A percentile compares a stretch with the other conserved stretches of the same genome.
These are phyloP conservation scores for Anastrepha ludens DNA, from an alignment of 1,140 invertebrate species.

Conservation along the genomic window DNA sequence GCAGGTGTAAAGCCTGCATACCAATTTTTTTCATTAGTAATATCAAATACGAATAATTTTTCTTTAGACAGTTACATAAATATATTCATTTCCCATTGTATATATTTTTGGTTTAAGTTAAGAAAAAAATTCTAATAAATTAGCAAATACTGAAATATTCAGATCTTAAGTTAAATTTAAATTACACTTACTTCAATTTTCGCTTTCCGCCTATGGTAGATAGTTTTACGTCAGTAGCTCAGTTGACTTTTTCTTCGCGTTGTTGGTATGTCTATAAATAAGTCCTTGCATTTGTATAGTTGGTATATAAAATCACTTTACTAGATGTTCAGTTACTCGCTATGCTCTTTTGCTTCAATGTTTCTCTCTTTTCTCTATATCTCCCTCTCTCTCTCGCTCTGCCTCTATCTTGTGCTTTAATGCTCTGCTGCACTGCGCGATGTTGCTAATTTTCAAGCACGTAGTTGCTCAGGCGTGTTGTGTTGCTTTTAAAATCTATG, in stretches of 20 bases:
- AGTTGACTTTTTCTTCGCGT: background rate
- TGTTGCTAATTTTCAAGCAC: conserved; percentile 29
- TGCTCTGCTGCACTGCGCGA: background rate
- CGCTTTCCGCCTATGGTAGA: background rate
- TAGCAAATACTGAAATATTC: too few relatives aligned
- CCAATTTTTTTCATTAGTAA: too few relatives aligned
- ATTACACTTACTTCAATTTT: background rate
- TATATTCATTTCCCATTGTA: too few relatives aligned
- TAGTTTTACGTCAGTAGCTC: background rate
- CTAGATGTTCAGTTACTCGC: background rate
- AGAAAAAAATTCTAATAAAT: background rate
- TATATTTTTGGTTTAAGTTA: too few relatives aligned
- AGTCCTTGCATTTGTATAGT: conserved; percentile 31
- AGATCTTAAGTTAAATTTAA: background rate
- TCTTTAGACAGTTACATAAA: too few relatives aligned
- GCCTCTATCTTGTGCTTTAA: background rate
- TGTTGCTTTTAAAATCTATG: background rate
- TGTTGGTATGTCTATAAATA: conserved; percentile 27
- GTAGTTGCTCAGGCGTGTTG: too few relatives aligned
- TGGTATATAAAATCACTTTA: conserved; percentile 50
- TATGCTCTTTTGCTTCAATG: background rate
- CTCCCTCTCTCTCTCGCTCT: background rate
- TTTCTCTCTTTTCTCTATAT: too few relatives aligned
- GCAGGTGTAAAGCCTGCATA: too few relatives aligned
- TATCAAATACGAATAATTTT: too few relatives aligned